phyloP scores from a whole-genome alignment of 1,140 invertebrate genomes.

The Ditylenchus dipsaci region DNA sequence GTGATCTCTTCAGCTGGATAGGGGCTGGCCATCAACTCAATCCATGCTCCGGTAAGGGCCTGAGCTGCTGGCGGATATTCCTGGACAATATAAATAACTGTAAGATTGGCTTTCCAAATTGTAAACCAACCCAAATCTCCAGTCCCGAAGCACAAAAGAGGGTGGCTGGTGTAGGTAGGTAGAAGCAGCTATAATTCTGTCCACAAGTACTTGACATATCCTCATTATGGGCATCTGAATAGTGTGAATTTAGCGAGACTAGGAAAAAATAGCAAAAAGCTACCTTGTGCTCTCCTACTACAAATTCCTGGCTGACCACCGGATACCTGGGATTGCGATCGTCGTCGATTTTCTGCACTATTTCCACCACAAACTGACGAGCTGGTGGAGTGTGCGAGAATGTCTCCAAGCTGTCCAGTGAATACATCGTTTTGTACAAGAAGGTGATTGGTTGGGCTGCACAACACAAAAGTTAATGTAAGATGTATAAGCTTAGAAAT shows the following conservation, averaged over 20 bases:
- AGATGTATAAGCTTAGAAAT: not conserved
- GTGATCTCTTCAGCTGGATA: conserved; percentile 19
- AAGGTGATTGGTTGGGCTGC: conserved; percentile 45
- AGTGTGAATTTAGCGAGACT: no score
- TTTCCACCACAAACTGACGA: conserved; percentile 31
- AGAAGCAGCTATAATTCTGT: conserved; percentile 34
- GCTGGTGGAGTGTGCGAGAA: conserved; percentile 16
- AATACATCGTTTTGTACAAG: conserved; percentile 44
- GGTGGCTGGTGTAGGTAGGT: conserved; percentile 42
- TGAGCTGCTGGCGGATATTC: conserved; percentile 36
- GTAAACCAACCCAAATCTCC: conserved; percentile 33
- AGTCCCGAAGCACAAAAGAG: conserved; percentile 31
- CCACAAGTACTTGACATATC: conserved; percentile 29
- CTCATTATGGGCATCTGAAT: conserved; percentile 29
- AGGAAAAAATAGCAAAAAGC: no score
- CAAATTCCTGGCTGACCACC: conserved; percentile 33
- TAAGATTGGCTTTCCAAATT: not conserved
- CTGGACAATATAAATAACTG: not conserved
- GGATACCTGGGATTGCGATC: conserved; percentile 21
- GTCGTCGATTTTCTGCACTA: conserved; percentile 29
- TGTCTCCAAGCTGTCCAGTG: conserved; percentile 18
- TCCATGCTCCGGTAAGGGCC: conserved; percentile 34
- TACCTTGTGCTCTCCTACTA: conserved; percentile 35
- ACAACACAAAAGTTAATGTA: conserved; percentile 14
- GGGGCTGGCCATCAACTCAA: conserved; percentile 42